phyloP scores from a whole-genome alignment of 2,113 vertebrate species.

The Tauraco erythrolophus region DNA sequence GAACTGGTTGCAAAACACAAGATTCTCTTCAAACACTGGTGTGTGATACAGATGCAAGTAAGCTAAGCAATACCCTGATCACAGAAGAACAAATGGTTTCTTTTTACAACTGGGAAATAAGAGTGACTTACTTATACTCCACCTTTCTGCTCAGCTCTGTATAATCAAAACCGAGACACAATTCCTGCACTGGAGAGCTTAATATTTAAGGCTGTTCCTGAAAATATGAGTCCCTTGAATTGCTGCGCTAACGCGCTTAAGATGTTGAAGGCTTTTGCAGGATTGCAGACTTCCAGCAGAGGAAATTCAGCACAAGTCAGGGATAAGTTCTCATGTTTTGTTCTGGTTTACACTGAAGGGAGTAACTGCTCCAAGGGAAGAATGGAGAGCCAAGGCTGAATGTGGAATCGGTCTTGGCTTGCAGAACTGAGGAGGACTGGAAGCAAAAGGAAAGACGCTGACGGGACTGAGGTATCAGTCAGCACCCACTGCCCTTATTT shows the following conservation, averaged over 20 bases:
- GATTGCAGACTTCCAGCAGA: not conserved
- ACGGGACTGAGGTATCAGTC: no score
- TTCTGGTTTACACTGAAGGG: not conserved
- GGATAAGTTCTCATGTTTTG: not conserved
- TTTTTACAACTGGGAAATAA: not conserved
- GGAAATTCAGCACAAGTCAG: not conserved
- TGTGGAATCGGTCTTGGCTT: not conserved
- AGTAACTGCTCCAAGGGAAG: not conserved
- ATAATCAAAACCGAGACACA: not conserved
- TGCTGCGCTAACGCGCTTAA: fast-evolving
- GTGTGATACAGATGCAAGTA: not conserved
- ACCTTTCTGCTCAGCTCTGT: not conserved
- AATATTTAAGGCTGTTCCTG: not conserved
- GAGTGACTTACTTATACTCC: not conserved
- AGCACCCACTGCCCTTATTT: not conserved
- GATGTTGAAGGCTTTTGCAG: not conserved
- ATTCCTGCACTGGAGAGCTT: not conserved
- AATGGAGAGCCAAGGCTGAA: not conserved
- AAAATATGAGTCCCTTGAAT: not conserved
- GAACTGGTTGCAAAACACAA: not conserved
- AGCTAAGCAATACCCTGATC: not conserved
- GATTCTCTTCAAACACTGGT: not conserved
- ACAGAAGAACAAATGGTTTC: not conserved
- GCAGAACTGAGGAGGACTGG: not conserved
- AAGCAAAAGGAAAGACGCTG: not conserved